Base-by-base conservation (phyloP, 2,888 invertebrate genomes). In the Eucera pruinosa region DNA sequence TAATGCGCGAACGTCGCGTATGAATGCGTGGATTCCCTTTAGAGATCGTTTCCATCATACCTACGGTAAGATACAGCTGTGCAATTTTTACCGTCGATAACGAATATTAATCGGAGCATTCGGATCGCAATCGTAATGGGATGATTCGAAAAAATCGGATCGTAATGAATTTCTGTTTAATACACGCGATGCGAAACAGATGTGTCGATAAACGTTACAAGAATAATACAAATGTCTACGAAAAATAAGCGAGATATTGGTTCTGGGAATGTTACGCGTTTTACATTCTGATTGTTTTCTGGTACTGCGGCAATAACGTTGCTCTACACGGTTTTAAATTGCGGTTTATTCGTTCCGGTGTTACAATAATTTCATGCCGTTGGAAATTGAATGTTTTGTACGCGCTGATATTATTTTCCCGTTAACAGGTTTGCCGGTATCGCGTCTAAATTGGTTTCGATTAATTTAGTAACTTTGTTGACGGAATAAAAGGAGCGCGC, bases 1-100 rank as follows among this genome's bases (percentile, higher is more conserved):
- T 66, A 66, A 73, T 73, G 45, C 64, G 9, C 27, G 43, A 25
- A 36, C 57, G 57, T 25, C 36, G 43, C 18, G 3, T 5, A 18
- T 7, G 30, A 15, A 20, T 15, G 9, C 45, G 15, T 15, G 23
- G 18, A 33, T 27, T 11, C 18, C n/a, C 18, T 25, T 55, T 9
- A 25, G 23, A 43, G 36, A 36, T 36, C 36, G 36, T 36, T 36
- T 36, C 5, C 2, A 36, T 11, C 9, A 36, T 36, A n/a, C n/a
- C n/a, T n/a, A n/a, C n/a, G n/a, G n/a, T n/a, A n/a, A n/a, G n/a
- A n/a, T n/a, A n/a, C n/a, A n/a, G n/a, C n/a, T n/a, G n/a, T n/a
- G n/a, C n/a, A n/a, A n/a, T n/a, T n/a, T n/a, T n/a, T n/a, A n/a
- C n/a, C n/a, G n/a, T n/a, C n/a, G 33, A 33, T 7, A 7, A 33